A percentile compares a stretch with the other conserved stretches of the same genome.
phyloP scores from a whole-genome alignment of 2,113 vertebrate species.

The Calidris pygmaea region DNA sequence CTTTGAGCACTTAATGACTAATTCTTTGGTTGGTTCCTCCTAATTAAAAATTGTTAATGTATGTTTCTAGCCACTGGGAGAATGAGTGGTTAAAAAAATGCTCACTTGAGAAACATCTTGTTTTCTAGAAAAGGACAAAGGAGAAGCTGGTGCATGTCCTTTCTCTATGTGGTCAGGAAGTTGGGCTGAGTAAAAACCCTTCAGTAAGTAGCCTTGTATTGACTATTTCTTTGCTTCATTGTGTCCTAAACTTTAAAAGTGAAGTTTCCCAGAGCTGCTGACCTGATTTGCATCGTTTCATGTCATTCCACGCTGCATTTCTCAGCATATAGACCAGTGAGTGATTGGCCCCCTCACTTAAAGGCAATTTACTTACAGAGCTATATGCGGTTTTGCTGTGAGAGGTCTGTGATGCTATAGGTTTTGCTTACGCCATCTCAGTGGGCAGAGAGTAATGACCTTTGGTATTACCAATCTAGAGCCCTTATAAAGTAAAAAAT shows the following conservation, averaged over 20 bases:
- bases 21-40: neutral
- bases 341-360: neutral
- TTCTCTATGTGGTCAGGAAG: slow-evolving; percentile 96
- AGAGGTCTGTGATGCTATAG: neutral
- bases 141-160: slow-evolving; percentile 97
- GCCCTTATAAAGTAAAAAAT: neutral
- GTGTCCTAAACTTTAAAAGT: neutral
- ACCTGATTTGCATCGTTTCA: neutral
- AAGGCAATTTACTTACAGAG: neutral
- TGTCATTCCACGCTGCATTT: neutral
- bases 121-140: slow-evolving; percentile 91
- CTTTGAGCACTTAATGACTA: neutral
- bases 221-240: neutral
- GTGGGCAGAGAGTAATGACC: neutral
- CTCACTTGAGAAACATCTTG: slow-evolving; percentile 19
- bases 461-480: neutral
- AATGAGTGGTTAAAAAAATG: neutral
- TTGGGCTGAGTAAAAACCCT: slow-evolving; percentile 96
- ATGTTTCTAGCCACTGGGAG: neutral
- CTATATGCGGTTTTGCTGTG: neutral
- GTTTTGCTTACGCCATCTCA: neutral
- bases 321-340: neutral
- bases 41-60: neutral
- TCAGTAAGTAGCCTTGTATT: slow-evolving; percentile 82
- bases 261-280: neutral